Base-by-base conservation (phyloP, 2,113 vertebrate genomes). In the Philantomba maxwellii region DNA sequence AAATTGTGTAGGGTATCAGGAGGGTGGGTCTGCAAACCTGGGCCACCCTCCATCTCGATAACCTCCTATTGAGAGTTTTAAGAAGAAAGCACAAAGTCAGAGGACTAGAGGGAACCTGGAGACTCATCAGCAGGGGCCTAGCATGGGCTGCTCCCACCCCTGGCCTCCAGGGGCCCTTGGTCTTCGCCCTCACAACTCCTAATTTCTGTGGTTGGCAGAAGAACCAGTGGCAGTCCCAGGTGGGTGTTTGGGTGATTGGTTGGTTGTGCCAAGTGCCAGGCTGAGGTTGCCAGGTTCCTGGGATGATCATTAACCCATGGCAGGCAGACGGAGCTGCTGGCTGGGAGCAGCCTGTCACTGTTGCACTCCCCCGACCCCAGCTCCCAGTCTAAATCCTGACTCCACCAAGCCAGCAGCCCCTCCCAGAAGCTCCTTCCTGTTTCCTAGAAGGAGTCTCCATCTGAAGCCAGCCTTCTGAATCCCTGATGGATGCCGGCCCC, bases 121-220 rank as follows among this genome's bases (percentile, higher is more conserved):
- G 92, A 87, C 89, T 94, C 77, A 60, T 62, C 62, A 53, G 47
- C 30, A 64, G 82, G 55, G 47, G 51, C 78, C 77, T 89, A 87
- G 84, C 47, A 84, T 70, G 77, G 58, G 87, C 17, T 30, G 15
- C 83, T 87, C 81, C 83, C 57, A 93, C 70, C 75, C 49, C 57
- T 90, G 60, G 83, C 92, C 95, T 96, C 93, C 45, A 89, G 93
- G 64, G 84, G 10, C 87, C 80, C 91, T 70, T 49, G 73, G 70
- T 91, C 73, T 82, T 82, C 1, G 2, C 77, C 75, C 92, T 98
- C 81, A 89, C n/a, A 80, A 55, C 87, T 94, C 51, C 90, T 96
- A 43, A 96, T 95, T 97, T 96, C 88, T 87, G 73, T 87, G 73
- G 90, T 87, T 98, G 96, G 94, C 95, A 95, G 66, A 64, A 98